phyloP scores from a whole-genome alignment of 1,140 invertebrate genomes.

The Popillia japonica region DNA sequence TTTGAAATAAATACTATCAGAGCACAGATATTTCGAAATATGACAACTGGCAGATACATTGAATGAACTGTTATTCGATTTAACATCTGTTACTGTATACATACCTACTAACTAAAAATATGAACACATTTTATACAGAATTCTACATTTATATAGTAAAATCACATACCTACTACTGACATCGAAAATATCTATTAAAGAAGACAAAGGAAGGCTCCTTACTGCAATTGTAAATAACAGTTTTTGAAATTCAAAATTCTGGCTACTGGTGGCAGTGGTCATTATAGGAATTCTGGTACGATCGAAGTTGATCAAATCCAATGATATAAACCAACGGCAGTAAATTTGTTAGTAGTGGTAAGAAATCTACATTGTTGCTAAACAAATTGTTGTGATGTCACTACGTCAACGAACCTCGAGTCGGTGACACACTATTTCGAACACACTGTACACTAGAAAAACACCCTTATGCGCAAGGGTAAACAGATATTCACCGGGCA shows the following conservation, averaged over 20 bases:
- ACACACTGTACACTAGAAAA: slow-evolving; percentile 21
- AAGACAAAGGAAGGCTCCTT: slow-evolving; percentile 12
- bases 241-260: neutral
- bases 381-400: slow-evolving; percentile 37
- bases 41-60: neutral
- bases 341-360: slow-evolving; percentile 9
- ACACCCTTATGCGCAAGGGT: slow-evolving; percentile 28
- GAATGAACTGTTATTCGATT: neutral
- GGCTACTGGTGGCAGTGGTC: slow-evolving; percentile 36
- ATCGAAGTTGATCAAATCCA: slow-evolving; percentile 27
- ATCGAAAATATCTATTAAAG: neutral
- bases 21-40: neutral
- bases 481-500: slow-evolving; percentile 59
- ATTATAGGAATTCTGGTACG: slow-evolving; percentile 33
- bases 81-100: neutral
- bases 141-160: slow-evolving; percentile 19
- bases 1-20: no score
- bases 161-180: slow-evolving; percentile 22
- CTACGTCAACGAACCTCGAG: slow-evolving; percentile 21
- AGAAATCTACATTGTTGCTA: neutral
- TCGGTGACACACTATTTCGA: slow-evolving; percentile 24
- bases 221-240: neutral
- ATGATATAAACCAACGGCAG: slow-evolving; percentile 27
- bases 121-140: slow-evolving; percentile 1
- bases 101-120: neutral